Evolutionary conservation across 1,140 invertebrate species (phyloP).

Genomic region (Oryctes rhinoceros): DNA sequence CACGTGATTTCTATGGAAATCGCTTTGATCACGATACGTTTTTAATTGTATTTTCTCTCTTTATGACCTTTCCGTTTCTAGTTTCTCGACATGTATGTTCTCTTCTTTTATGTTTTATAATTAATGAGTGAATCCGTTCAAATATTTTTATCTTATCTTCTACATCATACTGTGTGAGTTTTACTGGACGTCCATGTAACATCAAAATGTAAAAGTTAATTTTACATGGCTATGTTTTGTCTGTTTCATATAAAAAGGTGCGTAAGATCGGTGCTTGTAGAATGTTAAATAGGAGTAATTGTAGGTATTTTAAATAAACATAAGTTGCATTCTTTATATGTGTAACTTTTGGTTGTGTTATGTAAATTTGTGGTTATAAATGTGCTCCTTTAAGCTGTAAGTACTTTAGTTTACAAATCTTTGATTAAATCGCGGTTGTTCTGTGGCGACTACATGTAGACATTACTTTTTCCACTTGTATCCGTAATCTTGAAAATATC

Average conservation of each 20-base stretch:
- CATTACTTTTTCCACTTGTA: too few species aligned
- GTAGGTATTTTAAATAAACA: not conserved
- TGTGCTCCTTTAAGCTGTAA: not conserved
- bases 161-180: not conserved
- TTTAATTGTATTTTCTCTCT: not conserved
- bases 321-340: not conserved
- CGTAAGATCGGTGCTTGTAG: not conserved
- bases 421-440: too few species aligned
- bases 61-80: not conserved
- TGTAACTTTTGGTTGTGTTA: not conserved
- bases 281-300: constrained; percentile 12
- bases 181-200: not conserved
- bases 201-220: not conserved
- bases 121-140: constrained; percentile 13
- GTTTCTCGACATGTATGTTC: not conserved
- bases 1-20: constrained; percentile 28
- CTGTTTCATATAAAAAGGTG: not conserved
- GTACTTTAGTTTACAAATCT: not conserved
- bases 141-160: constrained; percentile 4
- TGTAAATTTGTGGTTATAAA: not conserved
- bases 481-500: too few species aligned
- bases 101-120: not conserved
- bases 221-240: not conserved
- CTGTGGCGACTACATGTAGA: too few species aligned
- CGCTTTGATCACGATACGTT: constrained; percentile 18